Conservation (phyloP, 2,888 invertebrate species). For the Bugula neritina region DNA sequence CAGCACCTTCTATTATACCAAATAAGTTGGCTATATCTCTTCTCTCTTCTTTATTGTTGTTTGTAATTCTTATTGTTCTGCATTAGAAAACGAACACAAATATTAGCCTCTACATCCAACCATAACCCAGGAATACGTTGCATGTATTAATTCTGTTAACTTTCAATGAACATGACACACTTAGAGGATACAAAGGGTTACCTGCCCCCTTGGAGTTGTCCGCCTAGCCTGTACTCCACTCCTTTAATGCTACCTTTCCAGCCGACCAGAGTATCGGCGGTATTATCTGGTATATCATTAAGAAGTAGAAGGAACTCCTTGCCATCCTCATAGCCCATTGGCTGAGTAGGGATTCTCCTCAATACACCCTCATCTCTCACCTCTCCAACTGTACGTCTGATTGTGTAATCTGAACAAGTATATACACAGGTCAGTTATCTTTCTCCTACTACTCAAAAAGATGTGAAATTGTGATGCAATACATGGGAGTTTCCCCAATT, state of each 20-base stretch:
- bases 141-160: too few relatives aligned
- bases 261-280: not conserved
- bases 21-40: conserved; percentile 19
- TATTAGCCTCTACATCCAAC: not conserved
- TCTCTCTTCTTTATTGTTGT: conserved; percentile 7
- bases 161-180: too few relatives aligned
- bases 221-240: conserved; percentile 29
- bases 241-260: conserved; percentile 29
- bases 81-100: not conserved
- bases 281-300: not conserved
- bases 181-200: too few relatives aligned
- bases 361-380: conserved; percentile 35
- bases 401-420: not conserved
- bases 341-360: conserved; percentile 53
- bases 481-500: too few relatives aligned
- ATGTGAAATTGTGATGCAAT: too few relatives aligned
- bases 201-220: conserved; percentile 8
- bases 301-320: conserved; percentile 35
- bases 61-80: not conserved
- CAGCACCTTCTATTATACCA: conserved; percentile 18
- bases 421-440: too few relatives aligned
- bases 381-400: conserved; percentile 9
- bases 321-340: conserved; percentile 53
- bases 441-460: too few relatives aligned
- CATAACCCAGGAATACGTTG: too few relatives aligned